Evolutionary conservation across 2,888 invertebrate genomes (phyloP).

Genomic region (Microdon myrmicae): DNA sequence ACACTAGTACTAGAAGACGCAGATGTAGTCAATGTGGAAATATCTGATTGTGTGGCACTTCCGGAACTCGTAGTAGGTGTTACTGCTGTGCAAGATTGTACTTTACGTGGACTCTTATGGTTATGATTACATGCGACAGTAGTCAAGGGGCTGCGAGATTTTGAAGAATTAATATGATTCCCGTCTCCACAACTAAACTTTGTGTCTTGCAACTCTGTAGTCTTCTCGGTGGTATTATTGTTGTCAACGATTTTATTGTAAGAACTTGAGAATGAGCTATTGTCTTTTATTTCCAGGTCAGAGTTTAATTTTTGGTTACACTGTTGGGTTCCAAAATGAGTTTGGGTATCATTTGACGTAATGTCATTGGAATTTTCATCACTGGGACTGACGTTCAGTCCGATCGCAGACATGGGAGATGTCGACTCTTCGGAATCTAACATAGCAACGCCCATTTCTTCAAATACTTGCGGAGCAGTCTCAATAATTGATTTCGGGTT

Average conservation of each 20-base stretch:
- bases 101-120: conserved; percentile 59
- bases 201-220: conserved; percentile 60
- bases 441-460: conserved; percentile 73
- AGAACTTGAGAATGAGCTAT: conserved; percentile 56
- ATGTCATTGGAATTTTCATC: conserved; percentile 65
- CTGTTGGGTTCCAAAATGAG: conserved; percentile 55
- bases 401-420: conserved; percentile 61
- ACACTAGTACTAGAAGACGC: conserved; percentile 21
- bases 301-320: conserved; percentile 54
- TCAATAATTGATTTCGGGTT: conserved; percentile 55
- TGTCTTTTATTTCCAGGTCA: conserved; percentile 55
- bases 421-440: conserved; percentile 69
- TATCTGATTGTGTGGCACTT: conserved; percentile 5
- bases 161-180: conserved; percentile 43
- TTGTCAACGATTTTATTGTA: conserved; percentile 39
- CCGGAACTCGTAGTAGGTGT: conserved; percentile 15
- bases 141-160: conserved; percentile 62
- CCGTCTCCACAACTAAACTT: conserved; percentile 57
- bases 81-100: conserved; percentile 27
- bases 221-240: conserved; percentile 35
- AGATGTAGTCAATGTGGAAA: conserved; percentile 9
- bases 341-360: conserved; percentile 61
- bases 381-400: conserved; percentile 57
- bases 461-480: conserved; percentile 52
- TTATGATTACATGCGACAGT: conserved; percentile 63